These are phyloP conservation scores for Kryptolebias marmoratus DNA, from an alignment of 2,113 vertebrate species.

Conservation along the genomic window DNA sequence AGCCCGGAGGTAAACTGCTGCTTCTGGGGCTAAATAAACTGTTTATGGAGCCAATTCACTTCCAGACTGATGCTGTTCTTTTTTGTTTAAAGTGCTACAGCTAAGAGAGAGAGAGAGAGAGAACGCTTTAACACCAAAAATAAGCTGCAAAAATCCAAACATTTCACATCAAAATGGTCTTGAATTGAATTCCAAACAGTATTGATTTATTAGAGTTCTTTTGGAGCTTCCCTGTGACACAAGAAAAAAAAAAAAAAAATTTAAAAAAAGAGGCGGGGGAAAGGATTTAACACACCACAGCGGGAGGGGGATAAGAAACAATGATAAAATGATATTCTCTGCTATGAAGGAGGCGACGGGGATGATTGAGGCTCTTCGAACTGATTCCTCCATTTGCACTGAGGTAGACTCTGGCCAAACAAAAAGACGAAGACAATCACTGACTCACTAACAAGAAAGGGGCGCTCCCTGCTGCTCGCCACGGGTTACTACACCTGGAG, in stretches of 20 bases:
- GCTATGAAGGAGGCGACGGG: constrained; percentile 61
- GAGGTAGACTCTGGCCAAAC: constrained; percentile 94
- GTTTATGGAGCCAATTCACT: background rate
- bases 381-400: constrained; percentile 80
- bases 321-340: constrained; percentile 29
- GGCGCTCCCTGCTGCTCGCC: constrained; percentile 65
- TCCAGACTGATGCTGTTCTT: background rate
- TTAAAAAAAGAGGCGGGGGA: background rate
- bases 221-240: constrained; percentile 12
- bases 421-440: constrained; percentile 74
- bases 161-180: background rate
- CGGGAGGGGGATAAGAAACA: constrained; percentile 3
- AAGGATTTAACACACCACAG: constrained; percentile 8
- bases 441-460: constrained; percentile 36
- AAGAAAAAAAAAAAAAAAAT: background rate
- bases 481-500: constrained; percentile 71
- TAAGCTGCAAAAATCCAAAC: background rate
- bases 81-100: background rate
- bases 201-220: background rate
- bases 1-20: constrained; percentile 9
- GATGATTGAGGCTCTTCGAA: constrained; percentile 55
- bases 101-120: background rate
- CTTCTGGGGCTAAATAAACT: constrained; percentile 9
- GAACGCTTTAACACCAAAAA: background rate
- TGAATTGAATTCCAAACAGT: background rate